These are phyloP conservation scores for Acleris holmiana DNA, from an alignment of 2,888 invertebrate species.

Conservation along the genomic window DNA sequence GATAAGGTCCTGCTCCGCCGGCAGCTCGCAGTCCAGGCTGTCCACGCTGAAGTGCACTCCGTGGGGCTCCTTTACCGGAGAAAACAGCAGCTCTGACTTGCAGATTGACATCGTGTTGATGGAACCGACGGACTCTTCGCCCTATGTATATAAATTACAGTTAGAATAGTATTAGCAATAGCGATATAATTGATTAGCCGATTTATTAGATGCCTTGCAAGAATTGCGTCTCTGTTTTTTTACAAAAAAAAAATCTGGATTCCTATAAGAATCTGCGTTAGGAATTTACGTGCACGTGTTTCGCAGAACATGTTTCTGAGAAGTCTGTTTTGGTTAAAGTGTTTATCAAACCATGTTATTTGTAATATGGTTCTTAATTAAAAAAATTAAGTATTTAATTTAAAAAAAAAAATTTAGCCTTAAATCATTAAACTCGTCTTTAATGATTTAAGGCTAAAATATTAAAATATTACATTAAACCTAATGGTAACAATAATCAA, in stretches of 20 bases:
- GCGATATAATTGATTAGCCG: too few relatives aligned
- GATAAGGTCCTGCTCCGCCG: constrained; percentile 92
- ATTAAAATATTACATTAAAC: too few relatives aligned
- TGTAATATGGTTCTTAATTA: constrained; percentile 9
- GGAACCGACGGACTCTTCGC: constrained; percentile 90
- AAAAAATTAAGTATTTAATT: too few relatives aligned
- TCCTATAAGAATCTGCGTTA: too few relatives aligned
- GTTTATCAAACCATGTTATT: neutral
- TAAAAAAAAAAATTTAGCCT: too few relatives aligned
- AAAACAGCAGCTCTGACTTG: constrained; percentile 95
- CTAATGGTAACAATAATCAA: too few relatives aligned
- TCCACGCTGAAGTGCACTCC: constrained; percentile 94
- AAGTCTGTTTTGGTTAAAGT: constrained; percentile 9
- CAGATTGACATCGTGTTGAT: constrained; percentile 94
- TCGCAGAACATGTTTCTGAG: neutral
- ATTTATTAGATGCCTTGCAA: too few relatives aligned
- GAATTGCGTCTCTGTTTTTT: too few relatives aligned
- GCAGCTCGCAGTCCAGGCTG: constrained; percentile 94
- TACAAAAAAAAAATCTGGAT: too few relatives aligned
- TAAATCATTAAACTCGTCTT: too few relatives aligned
- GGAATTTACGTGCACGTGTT: neutral
- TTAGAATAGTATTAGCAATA: neutral
- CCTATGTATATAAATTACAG: constrained; percentile 63
- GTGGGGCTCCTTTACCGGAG: constrained; percentile 93
- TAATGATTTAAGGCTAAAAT: too few relatives aligned